Percentiles rank a stretch among this genome's conserved stretches.
These are phyloP conservation scores for Cremastobaeus sp. DNA, from an alignment of 2,888 invertebrate species.

Conservation along the genomic window DNA sequence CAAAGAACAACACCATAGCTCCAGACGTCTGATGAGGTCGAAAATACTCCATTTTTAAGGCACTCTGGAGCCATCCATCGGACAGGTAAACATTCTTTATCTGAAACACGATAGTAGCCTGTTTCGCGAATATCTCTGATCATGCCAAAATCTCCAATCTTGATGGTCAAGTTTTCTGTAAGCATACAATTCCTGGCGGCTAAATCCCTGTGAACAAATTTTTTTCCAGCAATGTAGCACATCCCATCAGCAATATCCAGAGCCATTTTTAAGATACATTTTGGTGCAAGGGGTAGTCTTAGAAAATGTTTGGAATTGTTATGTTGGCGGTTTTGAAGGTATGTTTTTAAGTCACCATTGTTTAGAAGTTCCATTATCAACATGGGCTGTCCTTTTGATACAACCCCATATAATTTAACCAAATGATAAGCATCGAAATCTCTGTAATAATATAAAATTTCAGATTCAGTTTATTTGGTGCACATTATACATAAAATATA, in stretches of 20 bases:
- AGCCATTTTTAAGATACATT: too few species aligned
- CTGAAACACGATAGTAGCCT: constrained; percentile 87
- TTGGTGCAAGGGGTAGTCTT: too few species aligned
- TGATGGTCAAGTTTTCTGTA: constrained; percentile 89
- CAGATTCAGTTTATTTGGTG: too few species aligned
- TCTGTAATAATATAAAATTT: too few species aligned
- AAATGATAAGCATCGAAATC: too few species aligned
- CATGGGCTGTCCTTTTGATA: too few species aligned
- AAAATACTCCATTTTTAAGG: constrained; percentile 96
- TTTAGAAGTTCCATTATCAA: too few species aligned
- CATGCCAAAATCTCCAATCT: constrained; percentile 97
- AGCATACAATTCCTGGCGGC: constrained; percentile 98
- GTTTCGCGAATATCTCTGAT: constrained; percentile 98
- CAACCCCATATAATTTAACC: too few species aligned
- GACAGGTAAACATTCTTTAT: constrained; percentile 89
- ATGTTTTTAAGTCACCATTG: too few species aligned
- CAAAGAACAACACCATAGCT: constrained; percentile 95
- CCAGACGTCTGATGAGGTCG: constrained; percentile 98
- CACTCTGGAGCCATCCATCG: constrained; percentile 99
- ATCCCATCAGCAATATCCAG: constrained; percentile 97
- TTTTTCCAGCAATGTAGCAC: constrained; percentile 96
- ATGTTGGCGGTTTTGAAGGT: too few species aligned
- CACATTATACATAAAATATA: too few species aligned
- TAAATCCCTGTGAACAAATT: constrained; percentile 97
- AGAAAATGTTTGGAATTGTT: too few species aligned